Conservation (phyloP, 2,888 invertebrate species). For the Athetis lepigone region DNA sequence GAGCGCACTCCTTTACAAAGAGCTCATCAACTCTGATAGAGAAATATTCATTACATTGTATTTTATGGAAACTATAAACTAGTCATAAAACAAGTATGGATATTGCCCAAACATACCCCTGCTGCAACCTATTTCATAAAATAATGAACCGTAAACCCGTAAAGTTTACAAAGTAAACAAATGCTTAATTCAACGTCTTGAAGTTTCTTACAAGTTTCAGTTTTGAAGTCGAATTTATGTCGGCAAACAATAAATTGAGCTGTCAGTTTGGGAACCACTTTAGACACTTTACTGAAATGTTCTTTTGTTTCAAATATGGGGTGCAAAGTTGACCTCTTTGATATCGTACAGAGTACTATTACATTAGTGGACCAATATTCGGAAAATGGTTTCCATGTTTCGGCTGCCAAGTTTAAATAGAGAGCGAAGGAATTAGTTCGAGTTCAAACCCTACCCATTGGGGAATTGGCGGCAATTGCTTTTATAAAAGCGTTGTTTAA, state of each 20-base stretch:
- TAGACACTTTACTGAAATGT: constrained; percentile 34
- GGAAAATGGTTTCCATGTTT: constrained; percentile 42
- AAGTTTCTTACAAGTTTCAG: constrained; percentile 29
- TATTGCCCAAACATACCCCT: too few relatives aligned
- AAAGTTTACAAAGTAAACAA: constrained; percentile 29
- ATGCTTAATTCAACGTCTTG: constrained; percentile 23
- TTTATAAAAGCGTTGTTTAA: neutral
- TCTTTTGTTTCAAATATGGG: constrained; percentile 38
- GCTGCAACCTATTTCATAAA: neutral
- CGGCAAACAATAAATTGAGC: constrained; percentile 27
- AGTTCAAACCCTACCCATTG: constrained; percentile 2
- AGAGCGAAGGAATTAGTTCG: neutral
- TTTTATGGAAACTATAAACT: too few relatives aligned
- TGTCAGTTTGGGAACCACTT: constrained; percentile 37
- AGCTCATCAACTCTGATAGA: too few relatives aligned
- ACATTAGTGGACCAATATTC: constrained; percentile 39
- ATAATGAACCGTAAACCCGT: neutral
- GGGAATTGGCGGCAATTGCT: neutral
- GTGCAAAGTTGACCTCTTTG: constrained; percentile 36
- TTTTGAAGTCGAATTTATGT: constrained; percentile 27
- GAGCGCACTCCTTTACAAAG: too few relatives aligned
- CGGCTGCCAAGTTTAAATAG: constrained; percentile 20
- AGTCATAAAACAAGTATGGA: too few relatives aligned
- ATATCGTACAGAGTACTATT: constrained; percentile 34
- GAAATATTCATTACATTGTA: too few relatives aligned